Evolutionary conservation across 1,140 invertebrate species (phyloP).

Genomic region (Steinernema feltiae): DNA sequence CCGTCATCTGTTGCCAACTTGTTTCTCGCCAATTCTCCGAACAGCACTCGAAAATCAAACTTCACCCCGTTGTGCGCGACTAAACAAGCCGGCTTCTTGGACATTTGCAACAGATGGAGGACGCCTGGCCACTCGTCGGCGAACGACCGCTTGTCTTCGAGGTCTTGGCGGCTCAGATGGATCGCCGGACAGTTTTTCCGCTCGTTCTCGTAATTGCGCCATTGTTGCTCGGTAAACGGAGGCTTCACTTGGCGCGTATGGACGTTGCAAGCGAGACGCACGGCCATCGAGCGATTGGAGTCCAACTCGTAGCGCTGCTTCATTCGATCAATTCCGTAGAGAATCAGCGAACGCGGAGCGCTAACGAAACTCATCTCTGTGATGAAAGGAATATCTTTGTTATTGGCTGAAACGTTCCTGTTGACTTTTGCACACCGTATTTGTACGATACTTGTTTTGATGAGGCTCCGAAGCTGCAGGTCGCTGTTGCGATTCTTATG

Average conservation of each 20-base stretch:
- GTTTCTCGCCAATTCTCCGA: slow-evolving; percentile 28
- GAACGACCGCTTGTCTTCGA: slow-evolving; percentile 35
- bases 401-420: not conserved
- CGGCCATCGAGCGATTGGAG: not conserved
- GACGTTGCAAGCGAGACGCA: slow-evolving; percentile 11
- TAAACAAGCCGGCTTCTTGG: slow-evolving; percentile 41
- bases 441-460: slow-evolving; percentile 14
- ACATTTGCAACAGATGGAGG: slow-evolving; percentile 30
- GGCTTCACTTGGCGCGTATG: slow-evolving; percentile 41
- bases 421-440: too few relatives aligned
- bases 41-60: slow-evolving; percentile 42
- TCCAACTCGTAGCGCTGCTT: slow-evolving; percentile 9
- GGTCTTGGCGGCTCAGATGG: slow-evolving; percentile 16
- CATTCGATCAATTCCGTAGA: not conserved
- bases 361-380: slow-evolving; percentile 40
- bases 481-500: slow-evolving; percentile 18
- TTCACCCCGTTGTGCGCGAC: slow-evolving; percentile 43
- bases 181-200: slow-evolving; percentile 18
- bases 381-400: slow-evolving; percentile 26
- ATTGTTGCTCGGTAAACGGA: slow-evolving; percentile 29
- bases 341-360: slow-evolving; percentile 22
- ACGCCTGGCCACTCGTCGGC: slow-evolving; percentile 43
- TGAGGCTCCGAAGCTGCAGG: not conserved
- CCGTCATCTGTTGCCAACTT: slow-evolving; percentile 23
- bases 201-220: slow-evolving; percentile 32